phyloP scores from a whole-genome alignment of 2,888 invertebrate genomes.

The Chirona hameri region DNA sequence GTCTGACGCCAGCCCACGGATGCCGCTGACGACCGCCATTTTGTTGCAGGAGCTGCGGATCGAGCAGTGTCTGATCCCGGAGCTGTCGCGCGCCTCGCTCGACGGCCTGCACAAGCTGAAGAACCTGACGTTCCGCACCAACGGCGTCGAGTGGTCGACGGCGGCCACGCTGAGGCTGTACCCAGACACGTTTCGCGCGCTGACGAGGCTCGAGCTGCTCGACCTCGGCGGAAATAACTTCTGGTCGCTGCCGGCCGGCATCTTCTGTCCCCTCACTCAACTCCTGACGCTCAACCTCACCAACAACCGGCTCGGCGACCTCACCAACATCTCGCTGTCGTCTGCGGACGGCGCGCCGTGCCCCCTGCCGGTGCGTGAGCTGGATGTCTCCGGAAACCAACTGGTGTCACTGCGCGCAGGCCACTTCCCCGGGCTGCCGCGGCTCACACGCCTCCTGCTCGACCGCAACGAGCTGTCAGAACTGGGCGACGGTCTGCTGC shows the following conservation, averaged over 20 bases:
- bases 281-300: slow-evolving; percentile 74
- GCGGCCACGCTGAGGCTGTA: slow-evolving; percentile 69
- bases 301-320: slow-evolving; percentile 70
- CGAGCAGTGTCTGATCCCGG: slow-evolving; percentile 77
- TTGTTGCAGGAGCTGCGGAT: slow-evolving; percentile 67
- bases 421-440: slow-evolving; percentile 59
- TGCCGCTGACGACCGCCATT: background rate
- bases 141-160: slow-evolving; percentile 78
- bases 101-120: slow-evolving; percentile 70
- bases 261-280: slow-evolving; percentile 69
- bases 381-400: slow-evolving; percentile 57
- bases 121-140: slow-evolving; percentile 74
- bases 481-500: slow-evolving; percentile 72
- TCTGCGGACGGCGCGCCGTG: slow-evolving; percentile 37
- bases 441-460: slow-evolving; percentile 37
- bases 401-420: slow-evolving; percentile 69
- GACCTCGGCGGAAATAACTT: slow-evolving; percentile 78
- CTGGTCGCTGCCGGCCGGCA: slow-evolving; percentile 71
- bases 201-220: slow-evolving; percentile 64
- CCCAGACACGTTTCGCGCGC: slow-evolving; percentile 58
- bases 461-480: slow-evolving; percentile 58
- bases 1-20: background rate
- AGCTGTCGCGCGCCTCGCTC: slow-evolving; percentile 62
- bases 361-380: slow-evolving; percentile 32
- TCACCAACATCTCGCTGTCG: slow-evolving; percentile 60